Base-by-base conservation (phyloP, 2,797 vertebrate species). In the Fistularia tabacaria region DNA sequence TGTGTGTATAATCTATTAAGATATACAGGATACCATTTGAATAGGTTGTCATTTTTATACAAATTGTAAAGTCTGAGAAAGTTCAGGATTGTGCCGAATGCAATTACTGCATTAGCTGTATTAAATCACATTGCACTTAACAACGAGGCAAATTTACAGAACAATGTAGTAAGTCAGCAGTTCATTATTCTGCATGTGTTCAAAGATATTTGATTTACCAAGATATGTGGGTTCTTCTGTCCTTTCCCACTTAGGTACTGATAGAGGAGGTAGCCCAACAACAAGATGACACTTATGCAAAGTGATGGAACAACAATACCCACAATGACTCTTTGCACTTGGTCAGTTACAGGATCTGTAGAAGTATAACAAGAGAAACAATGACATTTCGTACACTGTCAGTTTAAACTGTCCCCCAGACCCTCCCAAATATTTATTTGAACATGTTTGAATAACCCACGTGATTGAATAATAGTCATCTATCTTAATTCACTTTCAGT, bases 261-360 rank as follows among this genome's bases (percentile, higher is more conserved):
- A 57, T 68, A 45, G 25, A 88, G 79, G 37, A 82, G 1, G 69
- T 80, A 86, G 44, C 63, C 59, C 13, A 46, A 36, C 60, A 82
- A 57, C n/a, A 37, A 6, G n/a, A 83, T 13, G 6, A 72, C 1
- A 62, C 76, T 72, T 1, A 86, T n/a, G 58, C 69, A 82, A 36
- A 75, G n/a, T 10, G 43, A 51, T n/a, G 82, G 63, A 36, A 87
- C 76, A 6, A 77, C 61, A 49, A 85, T 79, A 40, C 77, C 68
- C 53, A 85, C 60, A 63, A 84, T 13, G 38, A 78, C 50, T 43
- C 0, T 49, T 55, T 60, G 36, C 54, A 86, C 49, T 50, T 81
- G 80, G 14, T 13, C 72, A 54, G 64, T 64, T 40, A 70, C 3
- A n/a, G 86, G 83, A 15, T 87, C 88, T 90, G 54, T 10, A 65